Evolutionary conservation across 2,888 invertebrate species (phyloP), one percentile per base, ranked within the genome.

Genomic region (Pheosia gnoma): DNA sequence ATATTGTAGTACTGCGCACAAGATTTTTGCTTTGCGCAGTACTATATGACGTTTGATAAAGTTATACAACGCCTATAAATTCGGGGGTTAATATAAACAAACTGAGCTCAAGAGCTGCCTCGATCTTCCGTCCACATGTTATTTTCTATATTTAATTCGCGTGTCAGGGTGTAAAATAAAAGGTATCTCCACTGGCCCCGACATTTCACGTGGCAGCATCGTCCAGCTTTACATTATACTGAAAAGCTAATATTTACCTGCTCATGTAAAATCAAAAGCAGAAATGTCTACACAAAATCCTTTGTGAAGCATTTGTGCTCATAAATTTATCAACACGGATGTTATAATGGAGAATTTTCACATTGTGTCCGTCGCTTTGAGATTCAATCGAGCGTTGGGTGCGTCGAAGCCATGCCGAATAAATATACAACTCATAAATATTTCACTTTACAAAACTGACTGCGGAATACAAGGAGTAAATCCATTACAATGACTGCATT

Each of bases 341-440:
- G 79, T 74, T 76, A 77, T 77, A 77, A 80, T 82, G 79, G 75
- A 72, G 74, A 77, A 79, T 71, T 78, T 79, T 78, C 80, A 77
- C 74, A 79, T 79, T 75, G 73, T 81, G 78, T 72, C 78, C 72
- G 70, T 68, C 74, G 75, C 82, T 82, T 83, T 82, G 82, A 77
- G 77, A 80, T 68, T 72, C 81, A 83, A 78, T 82, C 77, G 80
- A 81, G 76, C 80, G 81, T 71, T 74, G 62, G 62, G 60, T 61
- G 64, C 72, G 69, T 72, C 63, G 69, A 69, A 72, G 65, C 70
- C 65, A 68, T 60, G 67, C 64, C 51, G 75, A 72, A 77, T 79
- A 76, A 81, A 78, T 74, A 70, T 64, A 68, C 67, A 69, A 63
- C 74, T 78, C 74, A 80, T 80, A 79, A 77, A 82, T 77, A 77